Percentiles rank a stretch among this genome's conserved stretches.
Evolutionary conservation across 2,888 invertebrate genomes (phyloP).

Genomic region (Bimastos eiseni): DNA sequence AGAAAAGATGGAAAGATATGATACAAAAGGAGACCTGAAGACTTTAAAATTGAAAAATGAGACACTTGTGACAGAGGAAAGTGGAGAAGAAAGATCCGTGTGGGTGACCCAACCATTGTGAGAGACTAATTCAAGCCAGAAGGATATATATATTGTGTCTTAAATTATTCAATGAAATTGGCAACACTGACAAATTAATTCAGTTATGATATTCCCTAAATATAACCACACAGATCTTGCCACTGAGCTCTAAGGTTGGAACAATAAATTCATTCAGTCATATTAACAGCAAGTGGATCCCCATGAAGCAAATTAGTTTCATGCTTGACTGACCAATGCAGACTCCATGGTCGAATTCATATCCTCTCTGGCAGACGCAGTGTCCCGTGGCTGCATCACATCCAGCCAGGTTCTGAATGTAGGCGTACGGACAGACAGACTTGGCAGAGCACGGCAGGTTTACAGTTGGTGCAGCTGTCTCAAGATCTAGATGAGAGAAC

Average conservation of each 20-base stretch:
- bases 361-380: slow-evolving; percentile 43
- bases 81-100: too few species aligned
- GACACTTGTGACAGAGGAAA: too few species aligned
- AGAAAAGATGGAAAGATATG: too few species aligned
- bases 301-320: background rate
- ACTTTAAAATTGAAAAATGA: too few species aligned
- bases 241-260: background rate
- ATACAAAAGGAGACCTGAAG: too few species aligned
- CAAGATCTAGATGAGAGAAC: slow-evolving; percentile 37
- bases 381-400: slow-evolving; percentile 39
- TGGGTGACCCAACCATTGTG: too few species aligned
- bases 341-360: slow-evolving; percentile 32
- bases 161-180: too few species aligned
- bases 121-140: too few species aligned
- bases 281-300: background rate
- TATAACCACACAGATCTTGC: background rate
- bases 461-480: slow-evolving; percentile 34
- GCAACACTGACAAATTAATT: background rate
- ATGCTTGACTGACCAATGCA: slow-evolving; percentile 40
- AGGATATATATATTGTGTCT: too few species aligned
- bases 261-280: background rate
- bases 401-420: slow-evolving; percentile 41
- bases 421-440: slow-evolving; percentile 38
- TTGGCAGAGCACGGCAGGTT: slow-evolving; percentile 36
- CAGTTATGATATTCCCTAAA: background rate